Evolutionary conservation across 2,888 invertebrate genomes (phyloP).

Genomic region (Conus canariensis): DNA sequence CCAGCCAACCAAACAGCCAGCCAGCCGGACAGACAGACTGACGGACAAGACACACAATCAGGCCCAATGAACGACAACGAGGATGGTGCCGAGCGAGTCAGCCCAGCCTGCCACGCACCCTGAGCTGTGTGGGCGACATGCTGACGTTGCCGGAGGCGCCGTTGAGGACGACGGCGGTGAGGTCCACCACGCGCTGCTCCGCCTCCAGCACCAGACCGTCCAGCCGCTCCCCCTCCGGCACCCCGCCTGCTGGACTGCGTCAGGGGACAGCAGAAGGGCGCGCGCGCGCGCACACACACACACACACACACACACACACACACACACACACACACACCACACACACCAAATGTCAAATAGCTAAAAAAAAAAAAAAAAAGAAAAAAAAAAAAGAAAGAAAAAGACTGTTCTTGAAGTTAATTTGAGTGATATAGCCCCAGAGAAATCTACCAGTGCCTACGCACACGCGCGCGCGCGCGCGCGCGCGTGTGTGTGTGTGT

Average conservation of each 20-base stretch:
- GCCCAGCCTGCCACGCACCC: conserved; percentile 51
- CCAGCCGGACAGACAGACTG: not conserved
- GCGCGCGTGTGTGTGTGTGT: too few species aligned
- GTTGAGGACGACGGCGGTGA: conserved; percentile 81
- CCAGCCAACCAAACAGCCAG: too few species aligned
- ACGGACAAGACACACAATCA: not conserved
- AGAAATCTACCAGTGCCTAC: too few species aligned
- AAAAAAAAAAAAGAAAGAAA: too few species aligned
- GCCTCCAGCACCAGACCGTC: conserved; percentile 83
- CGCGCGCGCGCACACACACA: not conserved
- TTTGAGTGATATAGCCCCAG: too few species aligned
- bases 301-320: conserved; percentile 28
- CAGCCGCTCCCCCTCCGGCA: conserved; percentile 70
- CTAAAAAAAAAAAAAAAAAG: too few species aligned
- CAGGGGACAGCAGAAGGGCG: not conserved
- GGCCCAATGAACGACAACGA: not conserved
- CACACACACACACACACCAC: too few species aligned
- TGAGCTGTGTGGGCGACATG: conserved; percentile 70
- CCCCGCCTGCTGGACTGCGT: conserved; percentile 68
- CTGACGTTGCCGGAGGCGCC: conserved; percentile 65
- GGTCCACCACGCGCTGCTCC: conserved; percentile 89
- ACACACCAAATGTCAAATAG: too few species aligned
- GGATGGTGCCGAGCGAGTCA: not conserved
- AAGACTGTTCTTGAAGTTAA: too few species aligned
- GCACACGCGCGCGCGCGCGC: too few species aligned